Conservation (phyloP, 1,140 invertebrate genomes). For the Apolygus lucorum region DNA sequence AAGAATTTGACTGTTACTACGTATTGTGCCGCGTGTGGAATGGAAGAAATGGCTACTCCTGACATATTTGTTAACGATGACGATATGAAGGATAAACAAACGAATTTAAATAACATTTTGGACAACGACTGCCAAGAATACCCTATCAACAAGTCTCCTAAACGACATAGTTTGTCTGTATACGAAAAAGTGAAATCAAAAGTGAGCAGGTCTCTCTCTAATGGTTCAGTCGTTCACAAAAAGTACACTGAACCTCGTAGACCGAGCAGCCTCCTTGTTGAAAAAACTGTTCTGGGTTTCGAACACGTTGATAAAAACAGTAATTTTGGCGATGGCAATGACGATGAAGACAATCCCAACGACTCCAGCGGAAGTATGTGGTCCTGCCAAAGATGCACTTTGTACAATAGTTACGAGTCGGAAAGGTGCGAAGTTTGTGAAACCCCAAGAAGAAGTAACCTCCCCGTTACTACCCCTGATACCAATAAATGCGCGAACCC, state of each 20-base stretch:
- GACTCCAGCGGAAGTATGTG: constrained; percentile 40
- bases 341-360: neutral
- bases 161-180: constrained; percentile 46
- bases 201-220: constrained; percentile 47
- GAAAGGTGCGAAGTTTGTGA: constrained; percentile 55
- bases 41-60: constrained; percentile 22
- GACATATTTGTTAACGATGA: constrained; percentile 26
- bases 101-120: constrained; percentile 26
- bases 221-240: constrained; percentile 36
- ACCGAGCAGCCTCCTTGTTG: constrained; percentile 33
- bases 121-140: constrained; percentile 24
- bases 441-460: constrained; percentile 44
- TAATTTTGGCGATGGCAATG: constrained; percentile 36
- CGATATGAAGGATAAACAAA: constrained; percentile 23
- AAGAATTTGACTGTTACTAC: neutral
- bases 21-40: constrained; percentile 32
- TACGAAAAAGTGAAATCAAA: constrained; percentile 52
- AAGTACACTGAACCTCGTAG: constrained; percentile 26
- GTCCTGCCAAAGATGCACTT: constrained; percentile 51
- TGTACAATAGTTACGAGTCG: constrained; percentile 44
- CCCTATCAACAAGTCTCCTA: constrained; percentile 40
- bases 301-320: constrained; percentile 23
- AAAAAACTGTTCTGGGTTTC: constrained; percentile 22
- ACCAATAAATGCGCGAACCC: constrained; percentile 32
- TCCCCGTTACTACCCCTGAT: constrained; percentile 41